Evolutionary conservation across 2,888 invertebrate species (phyloP).

Genomic region (Acleris cristana): DNA sequence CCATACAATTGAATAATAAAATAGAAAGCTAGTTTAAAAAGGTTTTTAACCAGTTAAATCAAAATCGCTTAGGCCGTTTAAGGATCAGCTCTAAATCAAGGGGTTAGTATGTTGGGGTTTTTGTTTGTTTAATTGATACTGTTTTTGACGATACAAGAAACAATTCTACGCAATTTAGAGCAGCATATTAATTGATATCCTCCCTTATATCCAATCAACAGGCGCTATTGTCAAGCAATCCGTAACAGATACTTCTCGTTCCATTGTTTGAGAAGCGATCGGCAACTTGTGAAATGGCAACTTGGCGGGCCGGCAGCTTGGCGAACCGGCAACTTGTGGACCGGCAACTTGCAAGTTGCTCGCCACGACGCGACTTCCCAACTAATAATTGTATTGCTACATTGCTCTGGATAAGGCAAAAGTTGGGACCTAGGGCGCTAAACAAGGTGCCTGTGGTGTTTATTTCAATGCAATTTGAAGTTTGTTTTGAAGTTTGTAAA

Average conservation of each 20-base stretch:
- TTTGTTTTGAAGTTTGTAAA: slow-evolving; percentile 1
- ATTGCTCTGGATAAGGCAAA: slow-evolving; percentile 13
- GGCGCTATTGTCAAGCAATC: not conserved
- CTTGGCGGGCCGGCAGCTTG: slow-evolving; percentile 4
- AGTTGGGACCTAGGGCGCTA: slow-evolving; percentile 9
- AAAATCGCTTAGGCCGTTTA: too few species aligned
- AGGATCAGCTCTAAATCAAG: too few species aligned
- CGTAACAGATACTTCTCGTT: slow-evolving; percentile 10
- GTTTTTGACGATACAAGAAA: too few species aligned
- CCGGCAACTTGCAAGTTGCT: slow-evolving; percentile 8
- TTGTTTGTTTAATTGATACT: too few species aligned
- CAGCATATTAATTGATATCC: not conserved
- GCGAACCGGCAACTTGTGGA: slow-evolving; percentile 2
- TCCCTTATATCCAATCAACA: not conserved
- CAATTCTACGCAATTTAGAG: not conserved
- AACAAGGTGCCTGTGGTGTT: slow-evolving; percentile 5
- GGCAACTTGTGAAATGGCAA: not conserved
- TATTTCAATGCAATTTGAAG: slow-evolving; percentile 16
- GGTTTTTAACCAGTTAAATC: too few species aligned
- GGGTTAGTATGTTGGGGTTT: too few species aligned
- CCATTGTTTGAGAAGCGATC: slow-evolving; percentile 9
- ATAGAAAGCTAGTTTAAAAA: too few species aligned
- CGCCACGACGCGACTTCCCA: slow-evolving; percentile 11
- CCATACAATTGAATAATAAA: too few species aligned
- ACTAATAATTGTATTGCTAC: slow-evolving; percentile 30